Percentiles rank a stretch among this genome's conserved stretches.
phyloP scores from a whole-genome alignment of 2,113 vertebrate genomes.

The Thomomys bottae region DNA sequence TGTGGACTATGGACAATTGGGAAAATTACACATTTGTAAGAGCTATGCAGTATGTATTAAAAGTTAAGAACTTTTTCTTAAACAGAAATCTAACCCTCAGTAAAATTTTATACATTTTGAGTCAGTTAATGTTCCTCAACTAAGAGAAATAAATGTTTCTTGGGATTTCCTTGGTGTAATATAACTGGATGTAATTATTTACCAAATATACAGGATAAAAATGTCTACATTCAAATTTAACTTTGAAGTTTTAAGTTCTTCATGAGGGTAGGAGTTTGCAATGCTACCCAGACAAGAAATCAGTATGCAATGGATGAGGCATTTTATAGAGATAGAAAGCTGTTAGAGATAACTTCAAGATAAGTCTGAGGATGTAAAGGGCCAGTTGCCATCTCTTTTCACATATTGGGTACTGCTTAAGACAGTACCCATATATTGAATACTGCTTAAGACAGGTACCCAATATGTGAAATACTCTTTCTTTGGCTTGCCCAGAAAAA shows the following conservation, averaged over 20 bases:
- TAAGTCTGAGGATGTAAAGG: neutral
- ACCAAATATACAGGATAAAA: slow-evolving; percentile 50
- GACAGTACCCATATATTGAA: no score
- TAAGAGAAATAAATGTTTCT: slow-evolving; percentile 54
- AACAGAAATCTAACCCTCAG: slow-evolving; percentile 58
- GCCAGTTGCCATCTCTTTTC: neutral
- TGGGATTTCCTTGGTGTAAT: slow-evolving; percentile 33
- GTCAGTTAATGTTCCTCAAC: slow-evolving; percentile 51
- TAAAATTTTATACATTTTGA: slow-evolving; percentile 35
- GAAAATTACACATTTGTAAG: slow-evolving; percentile 66
- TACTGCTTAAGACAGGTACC: no score
- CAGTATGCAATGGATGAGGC: neutral
- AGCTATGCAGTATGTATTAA: slow-evolving; percentile 50
- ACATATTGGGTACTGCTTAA: neutral
- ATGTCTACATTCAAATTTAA: slow-evolving; percentile 59
- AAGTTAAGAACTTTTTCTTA: slow-evolving; percentile 60
- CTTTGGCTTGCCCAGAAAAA: neutral
- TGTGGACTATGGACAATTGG: slow-evolving; percentile 66
- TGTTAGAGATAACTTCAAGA: neutral
- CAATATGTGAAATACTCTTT: no score
- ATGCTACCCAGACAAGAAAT: slow-evolving; percentile 24
- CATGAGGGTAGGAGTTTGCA: neutral
- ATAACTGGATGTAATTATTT: slow-evolving; percentile 61
- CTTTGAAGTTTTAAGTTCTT: slow-evolving; percentile 59
- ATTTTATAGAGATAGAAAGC: neutral